Evolutionary conservation across 2,888 invertebrate species (phyloP), one percentile per base, ranked within the genome.

Genomic region (Drosophila mimica): DNA sequence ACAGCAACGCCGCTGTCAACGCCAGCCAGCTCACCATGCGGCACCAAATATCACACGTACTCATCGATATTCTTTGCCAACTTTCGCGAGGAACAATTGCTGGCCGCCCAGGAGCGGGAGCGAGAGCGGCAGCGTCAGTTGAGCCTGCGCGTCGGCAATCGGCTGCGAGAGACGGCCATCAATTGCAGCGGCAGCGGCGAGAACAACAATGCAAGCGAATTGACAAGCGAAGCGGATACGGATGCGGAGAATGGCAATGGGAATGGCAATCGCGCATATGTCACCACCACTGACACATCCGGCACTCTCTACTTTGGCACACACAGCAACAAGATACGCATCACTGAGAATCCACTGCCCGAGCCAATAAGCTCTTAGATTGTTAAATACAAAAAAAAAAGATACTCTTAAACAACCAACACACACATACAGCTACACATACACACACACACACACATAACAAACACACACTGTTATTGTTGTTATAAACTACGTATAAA

Each of bases 311-410:
- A 92, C 73, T 90, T 88, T 68, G 82, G 87, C 76, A 85, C 86
- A 74, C 92, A 92, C 66, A 90, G 85, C 80, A 92, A 91, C 83
- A 92, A 92, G 79, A 93, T 93, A 83, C 93, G 93, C 78, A 93
- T 93, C 76, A 93, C 93, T 60, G 93, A 93, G 84, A 93, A 93
- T 88, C 93, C 93, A 82, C 88, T 93, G 89, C 93, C 93, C 70
- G 93, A 93, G 82, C 91, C 93, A 73, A 92, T 93, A 70, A 92
- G 91, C 89, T 93, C 93, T 86, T 93, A 93, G 88, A 89, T 83
- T 83, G 86, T 74, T 74, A 61, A 70, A 46, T 15, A 11, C 13
- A 13, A 4, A 43, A 9, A 7, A 17, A 36, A 30, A 46, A 46
- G 15, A 36, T 51, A 82, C 38, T 67, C 57, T 40, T 52, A 66